A percentile compares a stretch with the other conserved stretches of the same genome.
phyloP scores from a whole-genome alignment of 2,797 vertebrate genomes.

The Urosaurus nigricauda region DNA sequence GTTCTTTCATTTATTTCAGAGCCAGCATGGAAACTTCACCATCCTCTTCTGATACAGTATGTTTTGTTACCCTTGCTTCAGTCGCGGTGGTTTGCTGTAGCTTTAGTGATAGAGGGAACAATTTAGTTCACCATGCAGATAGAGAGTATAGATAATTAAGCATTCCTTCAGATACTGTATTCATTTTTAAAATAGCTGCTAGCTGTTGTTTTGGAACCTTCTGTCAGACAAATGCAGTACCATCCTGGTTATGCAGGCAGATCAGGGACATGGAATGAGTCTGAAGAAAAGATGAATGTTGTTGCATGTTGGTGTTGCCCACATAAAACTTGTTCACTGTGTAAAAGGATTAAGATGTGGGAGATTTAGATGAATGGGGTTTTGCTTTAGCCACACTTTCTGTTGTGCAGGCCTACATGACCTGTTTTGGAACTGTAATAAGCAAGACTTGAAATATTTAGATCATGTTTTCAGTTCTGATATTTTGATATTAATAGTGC shows the following conservation, averaged over 20 bases:
- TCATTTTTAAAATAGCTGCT: constrained; percentile 15
- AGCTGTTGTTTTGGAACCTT: not conserved
- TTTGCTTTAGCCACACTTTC: not conserved
- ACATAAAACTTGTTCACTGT: not conserved
- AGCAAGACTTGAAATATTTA: not conserved
- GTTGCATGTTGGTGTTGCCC: not conserved
- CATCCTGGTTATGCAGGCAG: not conserved
- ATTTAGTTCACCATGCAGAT: not conserved
- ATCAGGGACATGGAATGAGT: not conserved
- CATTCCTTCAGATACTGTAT: constrained; percentile 23
- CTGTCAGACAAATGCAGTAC: fast-evolving
- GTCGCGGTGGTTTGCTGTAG: fast-evolving
- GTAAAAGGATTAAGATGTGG: not conserved
- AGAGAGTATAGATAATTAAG: constrained; percentile 22
- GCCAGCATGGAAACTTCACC: constrained; percentile 70
- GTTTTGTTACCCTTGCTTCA: constrained; percentile 53
- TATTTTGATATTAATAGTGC: not conserved
- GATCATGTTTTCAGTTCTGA: not conserved
- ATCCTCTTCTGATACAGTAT: constrained; percentile 67
- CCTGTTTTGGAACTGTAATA: not conserved
- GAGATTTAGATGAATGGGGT: not conserved
- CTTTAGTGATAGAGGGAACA: constrained; percentile 36
- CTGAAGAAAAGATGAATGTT: not conserved
- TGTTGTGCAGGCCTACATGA: not conserved
- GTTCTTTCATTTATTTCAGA: constrained; percentile 42